Evolutionary conservation across 1,140 invertebrate genomes (phyloP).

Genomic region (Camponotus vicinus): DNA sequence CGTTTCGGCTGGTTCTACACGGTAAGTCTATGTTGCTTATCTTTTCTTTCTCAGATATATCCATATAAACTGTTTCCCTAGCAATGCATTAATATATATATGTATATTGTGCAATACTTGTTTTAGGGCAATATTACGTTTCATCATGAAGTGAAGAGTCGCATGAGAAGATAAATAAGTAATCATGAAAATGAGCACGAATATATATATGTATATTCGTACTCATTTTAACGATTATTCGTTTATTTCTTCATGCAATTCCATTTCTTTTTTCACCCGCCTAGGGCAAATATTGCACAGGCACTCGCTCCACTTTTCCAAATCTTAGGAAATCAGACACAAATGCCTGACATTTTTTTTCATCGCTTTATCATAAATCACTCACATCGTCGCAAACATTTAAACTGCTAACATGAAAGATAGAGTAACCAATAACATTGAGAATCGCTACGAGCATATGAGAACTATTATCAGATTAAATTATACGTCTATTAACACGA

Average conservation of each 20-base stretch:
- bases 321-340: neutral
- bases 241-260: no score
- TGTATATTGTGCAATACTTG: no score
- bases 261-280: neutral
- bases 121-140: no score
- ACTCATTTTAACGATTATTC: neutral
- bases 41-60: neutral
- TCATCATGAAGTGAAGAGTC: no score
- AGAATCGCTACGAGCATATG: neutral
- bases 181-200: no score
- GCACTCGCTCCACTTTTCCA: neutral
- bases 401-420: neutral
- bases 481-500: conserved; percentile 55
- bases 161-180: no score
- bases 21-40: conserved; percentile 85
- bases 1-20: conserved; percentile 94
- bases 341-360: neutral
- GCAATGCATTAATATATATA: neutral
- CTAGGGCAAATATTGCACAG: neutral
- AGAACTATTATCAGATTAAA: neutral
- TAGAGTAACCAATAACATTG: neutral
- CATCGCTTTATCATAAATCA: neutral
- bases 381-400: neutral
- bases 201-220: neutral
- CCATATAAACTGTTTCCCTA: neutral